These are phyloP conservation scores for Saguinus oedipus DNA, from an alignment of 2,797 vertebrate species.

Conservation along the genomic window DNA sequence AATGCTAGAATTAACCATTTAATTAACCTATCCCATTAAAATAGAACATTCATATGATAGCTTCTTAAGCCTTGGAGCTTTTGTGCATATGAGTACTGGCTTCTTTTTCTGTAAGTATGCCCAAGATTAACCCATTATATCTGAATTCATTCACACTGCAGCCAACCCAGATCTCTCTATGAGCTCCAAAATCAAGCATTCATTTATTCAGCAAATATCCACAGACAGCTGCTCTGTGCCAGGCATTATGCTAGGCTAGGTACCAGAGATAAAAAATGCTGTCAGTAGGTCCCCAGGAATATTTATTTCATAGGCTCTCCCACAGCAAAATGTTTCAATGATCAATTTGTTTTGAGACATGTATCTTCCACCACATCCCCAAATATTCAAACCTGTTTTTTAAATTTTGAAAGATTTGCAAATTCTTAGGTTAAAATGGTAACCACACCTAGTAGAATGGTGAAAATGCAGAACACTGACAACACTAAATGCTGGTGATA, in stretches of 20 bases:
- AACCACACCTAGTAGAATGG: background rate
- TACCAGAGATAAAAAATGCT: background rate
- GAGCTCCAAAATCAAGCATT: constrained; percentile 22
- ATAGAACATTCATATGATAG: background rate
- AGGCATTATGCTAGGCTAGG: background rate
- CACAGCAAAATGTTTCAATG: background rate
- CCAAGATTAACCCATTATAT: constrained; percentile 3
- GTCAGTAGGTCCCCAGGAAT: background rate
- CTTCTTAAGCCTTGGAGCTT: background rate
- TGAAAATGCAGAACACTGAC: background rate
- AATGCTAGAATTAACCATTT: constrained; percentile 62
- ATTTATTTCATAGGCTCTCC: background rate
- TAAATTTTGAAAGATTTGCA: background rate
- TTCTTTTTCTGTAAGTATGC: background rate
- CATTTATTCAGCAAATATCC: constrained; percentile 54
- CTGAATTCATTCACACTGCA: constrained; percentile 39
- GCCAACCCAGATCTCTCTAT: background rate
- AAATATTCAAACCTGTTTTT: background rate
- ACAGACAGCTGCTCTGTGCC: background rate
- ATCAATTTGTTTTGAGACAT: background rate
- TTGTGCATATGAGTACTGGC: background rate
- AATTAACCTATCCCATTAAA: constrained; percentile 6
- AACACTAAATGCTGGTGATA: background rate
- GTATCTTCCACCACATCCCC: background rate
- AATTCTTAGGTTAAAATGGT: background rate